Conservation (phyloP, 2,113 vertebrate genomes). For the Rhagologus leucostigma region DNA sequence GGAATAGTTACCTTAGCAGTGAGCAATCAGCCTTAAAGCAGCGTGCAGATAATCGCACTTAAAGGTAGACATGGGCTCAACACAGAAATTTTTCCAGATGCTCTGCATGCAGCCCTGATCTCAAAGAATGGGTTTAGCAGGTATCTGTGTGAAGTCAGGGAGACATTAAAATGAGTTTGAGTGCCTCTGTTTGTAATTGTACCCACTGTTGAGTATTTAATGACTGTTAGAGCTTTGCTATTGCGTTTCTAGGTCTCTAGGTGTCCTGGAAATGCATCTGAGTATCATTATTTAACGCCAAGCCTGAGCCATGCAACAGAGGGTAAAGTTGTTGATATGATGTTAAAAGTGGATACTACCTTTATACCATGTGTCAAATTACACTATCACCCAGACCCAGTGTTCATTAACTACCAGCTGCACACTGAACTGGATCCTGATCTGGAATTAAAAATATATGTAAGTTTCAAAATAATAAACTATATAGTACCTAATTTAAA, state of each 20-base stretch:
- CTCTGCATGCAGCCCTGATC: neutral
- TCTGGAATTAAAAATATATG: constrained; percentile 77
- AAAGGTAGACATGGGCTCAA: neutral
- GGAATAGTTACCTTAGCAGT: neutral
- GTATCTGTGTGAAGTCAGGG: neutral
- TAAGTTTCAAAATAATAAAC: constrained; percentile 43
- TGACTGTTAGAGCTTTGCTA: neutral
- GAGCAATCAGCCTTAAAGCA: constrained; percentile 7
- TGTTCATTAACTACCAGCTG: constrained; percentile 72
- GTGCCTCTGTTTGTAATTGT: neutral
- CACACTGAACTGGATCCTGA: constrained; percentile 70
- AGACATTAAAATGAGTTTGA: neutral
- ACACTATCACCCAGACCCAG: constrained; percentile 72
- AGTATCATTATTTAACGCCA: constrained; percentile 70
- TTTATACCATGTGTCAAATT: constrained; percentile 65
- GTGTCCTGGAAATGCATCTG: constrained; percentile 25
- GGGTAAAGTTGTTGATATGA: constrained; percentile 51
- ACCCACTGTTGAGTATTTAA: neutral
- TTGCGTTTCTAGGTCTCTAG: constrained; percentile 61
- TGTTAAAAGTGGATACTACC: constrained; percentile 68
- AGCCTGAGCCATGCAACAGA: constrained; percentile 56
- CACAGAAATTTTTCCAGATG: neutral
- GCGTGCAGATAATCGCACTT: neutral
- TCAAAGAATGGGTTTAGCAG: neutral
- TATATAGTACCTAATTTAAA: neutral